Conservation (phyloP, 1,140 invertebrate genomes). For the Diplogasteroides magnus region DNA sequence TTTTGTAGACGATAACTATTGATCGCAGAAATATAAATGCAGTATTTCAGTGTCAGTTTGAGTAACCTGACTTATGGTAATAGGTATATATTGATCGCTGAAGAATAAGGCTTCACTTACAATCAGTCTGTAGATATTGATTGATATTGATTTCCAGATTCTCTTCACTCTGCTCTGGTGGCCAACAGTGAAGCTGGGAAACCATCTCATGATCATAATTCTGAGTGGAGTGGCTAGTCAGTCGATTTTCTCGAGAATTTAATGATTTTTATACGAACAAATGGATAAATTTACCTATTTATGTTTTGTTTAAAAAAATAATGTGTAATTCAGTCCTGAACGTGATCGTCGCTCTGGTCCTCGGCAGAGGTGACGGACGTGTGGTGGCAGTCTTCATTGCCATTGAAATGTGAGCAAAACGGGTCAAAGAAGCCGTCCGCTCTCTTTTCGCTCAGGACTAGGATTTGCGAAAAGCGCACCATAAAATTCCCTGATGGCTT, state of each 20-base stretch:
- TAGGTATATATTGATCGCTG: slow-evolving; percentile 1
- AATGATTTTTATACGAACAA: too few relatives aligned
- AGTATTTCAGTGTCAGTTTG: not conserved
- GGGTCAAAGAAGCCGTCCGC: too few relatives aligned
- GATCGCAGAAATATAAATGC: slow-evolving; percentile 21
- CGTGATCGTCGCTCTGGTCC: not conserved
- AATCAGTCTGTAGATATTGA: too few relatives aligned
- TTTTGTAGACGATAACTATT: too few relatives aligned
- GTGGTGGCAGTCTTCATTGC: not conserved
- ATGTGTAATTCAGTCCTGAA: not conserved
- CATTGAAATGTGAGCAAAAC: not conserved
- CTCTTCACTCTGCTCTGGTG: slow-evolving; percentile 44
- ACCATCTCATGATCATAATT: slow-evolving; percentile 41
- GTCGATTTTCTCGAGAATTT: too few relatives aligned
- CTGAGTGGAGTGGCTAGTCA: not conserved
- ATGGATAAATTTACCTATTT: too few relatives aligned
- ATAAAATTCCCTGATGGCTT: too few relatives aligned
- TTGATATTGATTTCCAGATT: too few relatives aligned
- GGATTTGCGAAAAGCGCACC: too few relatives aligned
- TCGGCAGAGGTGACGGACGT: not conserved
- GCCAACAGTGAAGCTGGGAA: slow-evolving; percentile 42
- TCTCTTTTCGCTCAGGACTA: too few relatives aligned
- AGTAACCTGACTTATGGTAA: not conserved
- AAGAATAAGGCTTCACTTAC: too few relatives aligned
- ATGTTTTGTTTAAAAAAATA: too few relatives aligned